Conservation (phyloP, 2,113 vertebrate species). For the zebrafish (Danio rerio) region GRCz12tu NC_133178.1:27586001-27586500, state of each 20-base stretch:
- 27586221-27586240: not conserved
- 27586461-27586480: conserved; percentile 28
- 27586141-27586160: not conserved
- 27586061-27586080: conserved; percentile 13
- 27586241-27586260: conserved; percentile 9
- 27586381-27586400: conserved; percentile 25
- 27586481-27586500: conserved; percentile 1
- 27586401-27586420: conserved; percentile 43
- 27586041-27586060: conserved; percentile 43
- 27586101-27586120: conserved; percentile 20
- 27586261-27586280: conserved; percentile 4
- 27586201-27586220: not conserved
- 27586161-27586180: not conserved
- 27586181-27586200: not conserved
- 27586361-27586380: conserved; percentile 40
- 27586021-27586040: conserved; percentile 40
- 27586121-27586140: not conserved
- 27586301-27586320: conserved; percentile 24
- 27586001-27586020: conserved; percentile 40
- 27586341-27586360: conserved; percentile 51
- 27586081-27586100: conserved; percentile 16
- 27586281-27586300: conserved; percentile 3
- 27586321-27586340: conserved; percentile 36
- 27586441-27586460: conserved; percentile 42
- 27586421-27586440: conserved; percentile 45